These are phyloP conservation scores for Holothuria glaberrima DNA, from an alignment of 35 echinoderm and acorn worm species.

Conservation along the genomic window DNA sequence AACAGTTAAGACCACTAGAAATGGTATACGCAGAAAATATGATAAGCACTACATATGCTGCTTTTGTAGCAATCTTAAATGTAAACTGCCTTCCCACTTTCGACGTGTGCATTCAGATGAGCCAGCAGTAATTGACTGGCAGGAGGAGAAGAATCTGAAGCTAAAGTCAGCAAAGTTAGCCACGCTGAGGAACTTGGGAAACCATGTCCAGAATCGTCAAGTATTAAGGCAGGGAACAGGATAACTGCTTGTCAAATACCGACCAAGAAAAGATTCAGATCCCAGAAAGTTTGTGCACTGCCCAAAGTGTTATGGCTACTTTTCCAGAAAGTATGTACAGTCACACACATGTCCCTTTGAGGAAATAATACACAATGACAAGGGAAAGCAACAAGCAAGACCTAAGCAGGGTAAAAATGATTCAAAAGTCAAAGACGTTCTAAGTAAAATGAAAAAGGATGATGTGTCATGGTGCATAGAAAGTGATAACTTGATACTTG, in stretches of 20 bases:
- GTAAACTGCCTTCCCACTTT: too few species aligned
- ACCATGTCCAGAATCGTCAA: conserved; percentile 13
- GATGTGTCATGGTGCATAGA: neutral
- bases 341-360: neutral
- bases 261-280: neutral
- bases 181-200: neutral
- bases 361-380: too few species aligned
- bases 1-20: too few species aligned
- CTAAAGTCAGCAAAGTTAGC: neutral
- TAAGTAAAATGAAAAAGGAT: neutral
- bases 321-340: neutral
- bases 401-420: neutral
- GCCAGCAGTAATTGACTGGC: neutral
- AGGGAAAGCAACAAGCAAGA: neutral
- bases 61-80: too few species aligned
- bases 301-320: conserved; percentile 14
- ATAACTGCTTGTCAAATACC: neutral
- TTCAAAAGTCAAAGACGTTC: neutral
- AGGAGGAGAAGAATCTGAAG: neutral
- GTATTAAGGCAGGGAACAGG: conserved; percentile 7
- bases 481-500: neutral
- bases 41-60: too few species aligned
- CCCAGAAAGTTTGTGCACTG: neutral
- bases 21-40: too few species aligned
- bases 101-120: too few species aligned